These are phyloP conservation scores for Vidua chalybeata DNA, from an alignment of 2,113 vertebrate genomes.

Conservation along the genomic window DNA sequence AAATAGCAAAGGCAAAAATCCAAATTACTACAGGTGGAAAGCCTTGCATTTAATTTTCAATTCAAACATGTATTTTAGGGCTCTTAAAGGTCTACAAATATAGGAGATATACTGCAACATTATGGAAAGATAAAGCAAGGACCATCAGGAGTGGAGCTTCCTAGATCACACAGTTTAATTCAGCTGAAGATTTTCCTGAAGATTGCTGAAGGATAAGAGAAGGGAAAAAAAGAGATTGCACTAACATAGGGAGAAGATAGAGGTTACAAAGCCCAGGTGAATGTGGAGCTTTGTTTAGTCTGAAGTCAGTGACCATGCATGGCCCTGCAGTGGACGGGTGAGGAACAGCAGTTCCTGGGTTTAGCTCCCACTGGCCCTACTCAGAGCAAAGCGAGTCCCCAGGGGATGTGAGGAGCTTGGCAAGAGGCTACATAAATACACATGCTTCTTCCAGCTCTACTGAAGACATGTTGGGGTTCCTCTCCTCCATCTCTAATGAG, in stretches of 20 bases:
- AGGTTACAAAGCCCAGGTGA: neutral
- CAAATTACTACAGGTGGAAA: neutral
- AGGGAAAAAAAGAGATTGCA: neutral
- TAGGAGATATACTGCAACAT: neutral
- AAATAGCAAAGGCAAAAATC: neutral
- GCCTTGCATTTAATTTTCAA: neutral
- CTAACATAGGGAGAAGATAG: neutral
- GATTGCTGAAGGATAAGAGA: neutral
- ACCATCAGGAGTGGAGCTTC: neutral
- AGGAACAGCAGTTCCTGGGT: neutral
- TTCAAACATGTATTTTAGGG: neutral
- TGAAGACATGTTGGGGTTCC: fast-evolving
- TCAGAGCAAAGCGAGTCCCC: neutral
- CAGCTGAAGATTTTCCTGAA: neutral
- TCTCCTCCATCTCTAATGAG: neutral
- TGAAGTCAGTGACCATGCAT: neutral
- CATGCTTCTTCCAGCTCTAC: neutral
- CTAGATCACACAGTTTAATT: neutral
- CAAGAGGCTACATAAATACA: neutral
- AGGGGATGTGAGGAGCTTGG: neutral
- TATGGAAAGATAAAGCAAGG: neutral
- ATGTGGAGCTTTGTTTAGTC: neutral
- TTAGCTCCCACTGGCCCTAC: fast-evolving
- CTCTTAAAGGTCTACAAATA: neutral
- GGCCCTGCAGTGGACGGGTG: fast-evolving